Conservation (phyloP, 2,888 invertebrate species). For the Melieria picta region DNA sequence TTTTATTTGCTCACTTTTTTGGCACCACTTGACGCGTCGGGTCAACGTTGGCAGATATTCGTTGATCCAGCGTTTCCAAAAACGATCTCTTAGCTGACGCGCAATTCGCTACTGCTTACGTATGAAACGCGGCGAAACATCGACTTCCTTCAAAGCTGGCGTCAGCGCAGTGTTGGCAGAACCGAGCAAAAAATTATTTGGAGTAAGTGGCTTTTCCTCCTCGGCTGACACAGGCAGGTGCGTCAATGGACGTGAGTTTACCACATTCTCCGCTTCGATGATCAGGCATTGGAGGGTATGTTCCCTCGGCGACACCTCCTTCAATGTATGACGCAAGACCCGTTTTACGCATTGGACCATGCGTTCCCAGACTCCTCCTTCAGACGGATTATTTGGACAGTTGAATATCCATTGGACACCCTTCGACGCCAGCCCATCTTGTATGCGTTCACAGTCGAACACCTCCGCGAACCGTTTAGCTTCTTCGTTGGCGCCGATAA, state of each 20-base stretch:
- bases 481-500: slow-evolving; percentile 3
- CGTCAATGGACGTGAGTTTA: slow-evolving; percentile 26
- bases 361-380: slow-evolving; percentile 41
- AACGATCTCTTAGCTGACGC: too few species aligned
- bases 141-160: too few species aligned
- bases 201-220: slow-evolving; percentile 40
- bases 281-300: slow-evolving; percentile 38
- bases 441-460: slow-evolving; percentile 6
- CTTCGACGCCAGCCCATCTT: slow-evolving; percentile 15
- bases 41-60: not conserved
- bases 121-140: too few species aligned
- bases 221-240: slow-evolving; percentile 31
- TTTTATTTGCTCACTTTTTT: slow-evolving; percentile 24
- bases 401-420: slow-evolving; percentile 16
- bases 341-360: slow-evolving; percentile 40
- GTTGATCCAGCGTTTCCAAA: too few species aligned
- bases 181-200: slow-evolving; percentile 35
- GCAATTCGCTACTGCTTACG: too few species aligned
- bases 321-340: slow-evolving; percentile 36
- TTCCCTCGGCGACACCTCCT: slow-evolving; percentile 36
- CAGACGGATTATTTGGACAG: slow-evolving; percentile 34
- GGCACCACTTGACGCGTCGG: slow-evolving; percentile 32
- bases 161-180: too few species aligned
- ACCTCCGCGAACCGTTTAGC: slow-evolving; percentile 17
- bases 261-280: slow-evolving; percentile 35